Conservation (phyloP, 2,113 vertebrate genomes). For the Morone chrysops region DNA sequence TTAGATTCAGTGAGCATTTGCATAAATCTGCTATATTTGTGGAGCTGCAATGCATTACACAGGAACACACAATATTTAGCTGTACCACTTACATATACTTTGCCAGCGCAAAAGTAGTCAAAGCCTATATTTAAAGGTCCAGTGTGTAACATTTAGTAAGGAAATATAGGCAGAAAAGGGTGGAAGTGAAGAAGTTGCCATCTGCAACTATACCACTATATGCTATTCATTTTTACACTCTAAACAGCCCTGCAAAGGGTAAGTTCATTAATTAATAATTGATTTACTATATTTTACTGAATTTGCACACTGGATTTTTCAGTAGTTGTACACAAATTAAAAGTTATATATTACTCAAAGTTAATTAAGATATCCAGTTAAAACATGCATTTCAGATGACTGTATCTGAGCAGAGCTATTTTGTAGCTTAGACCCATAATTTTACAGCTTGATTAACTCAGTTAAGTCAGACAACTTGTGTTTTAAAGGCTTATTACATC, state of each 20-base stretch:
- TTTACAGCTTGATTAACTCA: not conserved
- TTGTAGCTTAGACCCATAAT: not conserved
- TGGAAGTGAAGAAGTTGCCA: too few species aligned
- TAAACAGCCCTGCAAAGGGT: not conserved
- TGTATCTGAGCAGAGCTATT: not conserved
- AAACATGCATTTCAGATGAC: not conserved
- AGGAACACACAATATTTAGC: not conserved
- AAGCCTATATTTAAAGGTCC: not conserved
- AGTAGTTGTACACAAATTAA: not conserved
- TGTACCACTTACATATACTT: not conserved
- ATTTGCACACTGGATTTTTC: constrained; percentile 7
- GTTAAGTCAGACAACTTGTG: too few species aligned
- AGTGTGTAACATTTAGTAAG: too few species aligned
- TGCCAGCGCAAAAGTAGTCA: not conserved
- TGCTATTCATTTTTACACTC: not conserved
- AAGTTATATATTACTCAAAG: not conserved
- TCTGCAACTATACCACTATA: too few species aligned
- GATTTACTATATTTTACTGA: not conserved
- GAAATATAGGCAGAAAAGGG: too few species aligned
- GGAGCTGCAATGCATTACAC: not conserved
- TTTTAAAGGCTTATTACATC: too few species aligned
- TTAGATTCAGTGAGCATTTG: not conserved
- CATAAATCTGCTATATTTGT: constrained; percentile 1
- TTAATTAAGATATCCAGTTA: not conserved
- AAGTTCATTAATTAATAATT: not conserved